These are phyloP conservation scores for Trichopoda pennipes DNA, from an alignment of 2,888 invertebrate species.

Conservation along the genomic window DNA sequence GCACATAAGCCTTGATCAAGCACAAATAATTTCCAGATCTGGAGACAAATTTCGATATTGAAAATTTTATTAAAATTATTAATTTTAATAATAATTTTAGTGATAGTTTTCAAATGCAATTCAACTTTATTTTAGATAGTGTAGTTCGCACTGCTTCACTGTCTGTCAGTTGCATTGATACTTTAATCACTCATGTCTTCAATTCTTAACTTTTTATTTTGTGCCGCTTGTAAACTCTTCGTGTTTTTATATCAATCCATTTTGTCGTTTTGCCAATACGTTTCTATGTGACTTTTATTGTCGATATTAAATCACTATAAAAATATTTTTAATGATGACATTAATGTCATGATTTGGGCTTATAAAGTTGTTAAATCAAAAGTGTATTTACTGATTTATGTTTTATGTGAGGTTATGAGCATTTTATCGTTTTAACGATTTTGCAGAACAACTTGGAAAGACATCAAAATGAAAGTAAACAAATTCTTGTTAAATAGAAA, in stretches of 20 bases:
- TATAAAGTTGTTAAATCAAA: slow-evolving; percentile 49
- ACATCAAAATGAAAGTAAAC: background rate
- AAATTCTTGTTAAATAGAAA: background rate
- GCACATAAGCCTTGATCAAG: too few species aligned
- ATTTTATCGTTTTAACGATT: slow-evolving; percentile 26
- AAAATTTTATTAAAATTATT: too few species aligned
- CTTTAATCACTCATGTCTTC: too few species aligned
- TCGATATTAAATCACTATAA: slow-evolving; percentile 44
- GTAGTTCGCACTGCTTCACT: too few species aligned
- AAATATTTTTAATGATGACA: slow-evolving; percentile 44
- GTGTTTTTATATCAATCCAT: background rate
- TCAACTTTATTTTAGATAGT: too few species aligned
- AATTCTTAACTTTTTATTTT: too few species aligned
- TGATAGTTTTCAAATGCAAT: too few species aligned
- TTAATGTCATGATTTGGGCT: slow-evolving; percentile 52
- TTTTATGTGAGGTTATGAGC: slow-evolving; percentile 20
- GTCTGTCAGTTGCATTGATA: background rate
- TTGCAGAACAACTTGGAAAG: background rate
- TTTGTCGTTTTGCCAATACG: background rate
- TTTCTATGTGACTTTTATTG: slow-evolving; percentile 42
- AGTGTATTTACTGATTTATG: background rate
- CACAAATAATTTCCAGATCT: too few species aligned
- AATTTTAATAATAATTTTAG: too few species aligned
- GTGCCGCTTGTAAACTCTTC: too few species aligned
- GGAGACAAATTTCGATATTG: too few species aligned